Percentiles rank a stretch among this genome's conserved stretches.
Conservation (phyloP, 2,888 invertebrate species). For the Theretra japonica region DNA sequence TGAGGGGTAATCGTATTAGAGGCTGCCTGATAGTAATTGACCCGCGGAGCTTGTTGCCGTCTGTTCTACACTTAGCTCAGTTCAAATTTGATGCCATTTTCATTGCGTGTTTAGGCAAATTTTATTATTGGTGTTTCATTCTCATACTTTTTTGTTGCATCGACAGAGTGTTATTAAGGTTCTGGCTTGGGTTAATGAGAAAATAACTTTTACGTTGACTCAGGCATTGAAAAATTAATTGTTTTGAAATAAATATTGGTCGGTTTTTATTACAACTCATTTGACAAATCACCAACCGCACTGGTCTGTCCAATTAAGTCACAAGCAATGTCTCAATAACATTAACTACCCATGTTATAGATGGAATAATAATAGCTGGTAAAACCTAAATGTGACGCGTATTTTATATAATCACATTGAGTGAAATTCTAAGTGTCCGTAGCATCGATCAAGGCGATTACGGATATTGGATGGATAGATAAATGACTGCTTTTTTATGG, state of each 20-base stretch:
- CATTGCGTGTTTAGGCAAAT: not conserved
- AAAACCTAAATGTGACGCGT: not conserved
- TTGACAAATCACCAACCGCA: not conserved
- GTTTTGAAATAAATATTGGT: not conserved
- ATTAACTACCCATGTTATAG: not conserved
- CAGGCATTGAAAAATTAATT: not conserved
- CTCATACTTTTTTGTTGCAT: too few relatives aligned
- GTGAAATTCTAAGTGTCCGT: not conserved
- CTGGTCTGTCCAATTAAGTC: not conserved
- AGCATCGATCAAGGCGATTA: too few relatives aligned
- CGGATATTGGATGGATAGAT: too few relatives aligned
- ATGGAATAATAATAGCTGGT: not conserved
- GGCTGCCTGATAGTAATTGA: not conserved
- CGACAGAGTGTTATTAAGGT: too few relatives aligned
- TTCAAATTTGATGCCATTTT: not conserved
- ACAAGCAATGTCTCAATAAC: not conserved
- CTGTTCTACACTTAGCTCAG: not conserved
- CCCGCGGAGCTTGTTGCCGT: not conserved
- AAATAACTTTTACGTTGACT: too few relatives aligned
- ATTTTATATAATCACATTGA: not conserved
- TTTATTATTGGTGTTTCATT: not conserved
- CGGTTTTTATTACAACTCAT: not conserved
- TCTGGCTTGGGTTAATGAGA: too few relatives aligned
- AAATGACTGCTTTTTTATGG: too few relatives aligned
- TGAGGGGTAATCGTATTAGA: constrained; percentile 3